Conservation (phyloP, 2,888 invertebrate genomes). For the Phortica magna region DNA sequence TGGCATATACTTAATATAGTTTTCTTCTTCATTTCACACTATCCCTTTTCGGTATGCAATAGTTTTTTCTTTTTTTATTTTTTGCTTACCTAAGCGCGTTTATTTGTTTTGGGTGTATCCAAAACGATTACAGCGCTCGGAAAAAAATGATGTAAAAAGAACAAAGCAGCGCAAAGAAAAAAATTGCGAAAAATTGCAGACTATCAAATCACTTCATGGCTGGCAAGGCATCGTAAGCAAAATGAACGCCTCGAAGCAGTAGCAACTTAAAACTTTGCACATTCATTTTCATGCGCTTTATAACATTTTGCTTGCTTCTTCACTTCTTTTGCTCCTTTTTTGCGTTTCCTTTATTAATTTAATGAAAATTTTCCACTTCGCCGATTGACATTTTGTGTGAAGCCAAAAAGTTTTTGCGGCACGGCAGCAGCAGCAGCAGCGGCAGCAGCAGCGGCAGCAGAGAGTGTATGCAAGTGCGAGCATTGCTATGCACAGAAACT, state of each 20-base stretch:
- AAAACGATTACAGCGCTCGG: conserved; percentile 24
- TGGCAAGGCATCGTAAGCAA: neutral
- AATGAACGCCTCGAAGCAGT: conserved; percentile 29
- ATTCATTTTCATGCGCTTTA: conserved; percentile 35
- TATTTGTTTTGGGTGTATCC: conserved; percentile 65
- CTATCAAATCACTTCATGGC: conserved; percentile 50
- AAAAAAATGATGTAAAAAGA: conserved; percentile 25
- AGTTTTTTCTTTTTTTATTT: conserved; percentile 38
- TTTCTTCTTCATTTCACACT: neutral
- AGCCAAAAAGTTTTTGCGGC: conserved; percentile 50
- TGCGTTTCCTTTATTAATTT: conserved; percentile 70
- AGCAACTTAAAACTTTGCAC: conserved; percentile 33
- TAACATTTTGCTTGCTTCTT: conserved; percentile 15
- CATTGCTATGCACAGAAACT: conserved; percentile 55
- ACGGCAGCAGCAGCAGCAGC: conserved; percentile 36
- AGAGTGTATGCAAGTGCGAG: conserved; percentile 10
- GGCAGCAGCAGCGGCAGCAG: conserved; percentile 34
- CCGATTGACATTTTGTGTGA: conserved; percentile 74
- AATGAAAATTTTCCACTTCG: conserved; percentile 78
- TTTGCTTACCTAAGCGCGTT: conserved; percentile 70
- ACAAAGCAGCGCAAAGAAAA: conserved; percentile 31
- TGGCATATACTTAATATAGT: conserved; percentile 23
- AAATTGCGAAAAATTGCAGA: conserved; percentile 35
- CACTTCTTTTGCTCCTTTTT: conserved; percentile 31
- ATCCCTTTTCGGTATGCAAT: conserved; percentile 33